Conservation (phyloP, 2,888 invertebrate species). For the Ommatoiulus sabulosus region DNA sequence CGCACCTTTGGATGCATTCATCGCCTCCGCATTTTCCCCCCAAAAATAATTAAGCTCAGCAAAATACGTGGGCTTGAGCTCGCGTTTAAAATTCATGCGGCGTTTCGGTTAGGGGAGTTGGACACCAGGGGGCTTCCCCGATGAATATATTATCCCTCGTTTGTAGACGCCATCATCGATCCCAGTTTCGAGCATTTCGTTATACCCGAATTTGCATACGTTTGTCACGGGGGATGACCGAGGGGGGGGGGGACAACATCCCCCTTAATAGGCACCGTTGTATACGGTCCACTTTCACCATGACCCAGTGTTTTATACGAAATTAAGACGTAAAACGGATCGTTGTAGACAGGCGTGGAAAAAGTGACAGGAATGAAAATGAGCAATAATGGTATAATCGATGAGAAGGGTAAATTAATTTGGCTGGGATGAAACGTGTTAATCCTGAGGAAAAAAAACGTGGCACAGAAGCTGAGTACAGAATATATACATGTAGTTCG, state of each 20-base stretch:
- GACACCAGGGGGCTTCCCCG: background rate
- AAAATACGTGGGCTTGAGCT: slow-evolving; percentile 36
- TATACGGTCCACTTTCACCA: background rate
- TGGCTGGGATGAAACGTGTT: slow-evolving; percentile 12
- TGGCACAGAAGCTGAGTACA: background rate
- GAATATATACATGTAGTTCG: too few species aligned
- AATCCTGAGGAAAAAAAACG: background rate
- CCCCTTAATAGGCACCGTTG: background rate
- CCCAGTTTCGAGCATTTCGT: background rate
- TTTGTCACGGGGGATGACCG: background rate
- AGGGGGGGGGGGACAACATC: background rate
- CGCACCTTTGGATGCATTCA: slow-evolving; percentile 12
- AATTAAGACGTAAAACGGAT: slow-evolving; percentile 23
- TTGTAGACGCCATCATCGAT: slow-evolving; percentile 20
- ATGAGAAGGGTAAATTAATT: slow-evolving; percentile 28
- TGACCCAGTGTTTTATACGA: slow-evolving; percentile 10
- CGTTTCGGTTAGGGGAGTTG: background rate
- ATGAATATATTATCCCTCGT: background rate
- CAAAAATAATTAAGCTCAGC: slow-evolving; percentile 32
- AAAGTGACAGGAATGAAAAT: slow-evolving; percentile 24
- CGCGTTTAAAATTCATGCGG: background rate
- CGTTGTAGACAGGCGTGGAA: slow-evolving; percentile 9
- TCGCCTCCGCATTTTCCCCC: background rate
- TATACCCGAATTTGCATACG: background rate
- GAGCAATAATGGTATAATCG: slow-evolving; percentile 40